Base-by-base conservation (phyloP, 2,113 vertebrate genomes). In the Carettochelys insculpta region DNA sequence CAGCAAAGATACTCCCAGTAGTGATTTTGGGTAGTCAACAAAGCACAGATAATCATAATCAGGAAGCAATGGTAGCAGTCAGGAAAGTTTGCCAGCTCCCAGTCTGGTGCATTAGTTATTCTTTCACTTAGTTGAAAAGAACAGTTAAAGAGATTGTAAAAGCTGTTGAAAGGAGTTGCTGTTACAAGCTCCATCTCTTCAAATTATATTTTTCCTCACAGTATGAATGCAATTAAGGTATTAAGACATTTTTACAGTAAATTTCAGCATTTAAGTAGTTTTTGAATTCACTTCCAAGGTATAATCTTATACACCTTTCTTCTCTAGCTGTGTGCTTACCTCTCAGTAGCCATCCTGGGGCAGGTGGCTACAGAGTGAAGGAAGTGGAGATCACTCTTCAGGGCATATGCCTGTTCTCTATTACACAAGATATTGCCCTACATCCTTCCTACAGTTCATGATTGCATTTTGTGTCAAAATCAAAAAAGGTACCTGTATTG, bases 401-500 rank as follows among this genome's bases (percentile, higher is more conserved):
- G 17, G 58, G 7, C 12, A 65, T 71, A 2, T 45, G 71, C 25
- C 24, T 45, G 43, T 68, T 88, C 80, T 0, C 1, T 43, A 43
- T 48, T 77, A 29, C 22, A 13, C 34, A 77, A 6, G 14, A 38
- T 77, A 38, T 38, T 85, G 29, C 25, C 50, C 83, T 65, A 20
- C 20, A 8, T 14, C 8, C 45, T 86, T 82, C 71, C 41, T 43
- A 45, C 41, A 4, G 13, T 75, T 25, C 12, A 75, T 75, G 24
- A 75, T 45, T 75, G 71, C 22, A 43, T 73, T 73, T 73, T 52
- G 19, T 17, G 38, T 3, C 12, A 45, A 41, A 7, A 41, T 43
- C 29, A 61, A 45, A 77, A 38, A 29, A 19, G 85, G 90, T 98
- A 99, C 99, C 99, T 90, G 98, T 99, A 97, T 99, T 99, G 89